These are phyloP conservation scores for Parasteatoda lunata DNA, from an alignment of 2,888 invertebrate species.

Conservation along the genomic window DNA sequence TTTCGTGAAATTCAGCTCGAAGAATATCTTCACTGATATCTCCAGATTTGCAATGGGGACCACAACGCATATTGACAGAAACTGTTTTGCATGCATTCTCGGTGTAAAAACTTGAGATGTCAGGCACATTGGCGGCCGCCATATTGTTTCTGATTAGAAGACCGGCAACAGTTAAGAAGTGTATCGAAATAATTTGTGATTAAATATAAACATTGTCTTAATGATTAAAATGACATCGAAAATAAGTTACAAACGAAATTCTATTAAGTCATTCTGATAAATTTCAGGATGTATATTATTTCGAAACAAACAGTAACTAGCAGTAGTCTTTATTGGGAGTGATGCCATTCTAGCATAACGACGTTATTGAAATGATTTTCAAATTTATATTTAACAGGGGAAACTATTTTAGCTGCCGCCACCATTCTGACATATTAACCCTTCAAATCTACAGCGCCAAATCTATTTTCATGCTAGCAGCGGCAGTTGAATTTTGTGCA, in stretches of 20 bases:
- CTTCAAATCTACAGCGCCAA: no score
- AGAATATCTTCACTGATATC: constrained; percentile 66
- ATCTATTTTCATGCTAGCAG: no score
- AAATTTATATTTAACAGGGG: no score
- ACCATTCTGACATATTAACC: no score
- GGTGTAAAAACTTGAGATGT: constrained; percentile 34
- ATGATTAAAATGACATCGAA: not conserved
- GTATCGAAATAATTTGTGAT: constrained; percentile 8
- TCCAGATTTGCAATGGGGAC: constrained; percentile 65
- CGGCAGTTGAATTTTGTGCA: no score
- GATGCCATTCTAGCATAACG: constrained; percentile 7
- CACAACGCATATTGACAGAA: constrained; percentile 62
- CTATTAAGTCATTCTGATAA: not conserved
- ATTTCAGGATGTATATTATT: not conserved
- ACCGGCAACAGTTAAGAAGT: constrained; percentile 38
- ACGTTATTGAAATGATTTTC: no score
- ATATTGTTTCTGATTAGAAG: constrained; percentile 31
- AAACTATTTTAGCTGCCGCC: no score
- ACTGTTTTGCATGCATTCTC: constrained; percentile 35
- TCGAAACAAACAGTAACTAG: constrained; percentile 46
- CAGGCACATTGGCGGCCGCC: constrained; percentile 60
- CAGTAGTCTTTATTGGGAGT: not conserved
- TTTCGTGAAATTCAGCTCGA: constrained; percentile 68
- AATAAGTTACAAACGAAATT: not conserved
- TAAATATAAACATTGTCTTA: not conserved